phyloP scores from a whole-genome alignment of 2,888 invertebrate species.

The Ectropis crepuscularia region DNA sequence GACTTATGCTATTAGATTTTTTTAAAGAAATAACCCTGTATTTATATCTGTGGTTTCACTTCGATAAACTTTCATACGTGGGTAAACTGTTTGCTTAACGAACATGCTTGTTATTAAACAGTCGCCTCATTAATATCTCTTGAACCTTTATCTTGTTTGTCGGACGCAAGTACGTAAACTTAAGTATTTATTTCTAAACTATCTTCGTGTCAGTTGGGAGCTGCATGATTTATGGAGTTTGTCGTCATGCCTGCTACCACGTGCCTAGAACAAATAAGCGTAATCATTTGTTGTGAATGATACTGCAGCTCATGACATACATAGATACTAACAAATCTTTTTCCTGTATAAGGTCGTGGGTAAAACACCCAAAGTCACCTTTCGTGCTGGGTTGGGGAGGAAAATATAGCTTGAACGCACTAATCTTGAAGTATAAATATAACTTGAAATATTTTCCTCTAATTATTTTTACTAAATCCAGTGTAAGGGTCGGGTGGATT shows the following conservation, averaged over 20 bases:
- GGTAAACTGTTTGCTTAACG: conserved; percentile 32
- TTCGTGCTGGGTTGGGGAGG: too few species aligned
- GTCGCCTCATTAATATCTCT: conserved; percentile 47
- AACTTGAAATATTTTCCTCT: too few species aligned
- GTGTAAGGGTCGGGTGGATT: too few species aligned
- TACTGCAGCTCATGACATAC: not conserved
- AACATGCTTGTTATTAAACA: conserved; percentile 47
- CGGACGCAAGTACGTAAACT: conserved; percentile 39
- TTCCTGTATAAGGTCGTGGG: too few species aligned
- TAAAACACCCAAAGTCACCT: too few species aligned
- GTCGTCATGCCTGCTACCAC: conserved; percentile 47
- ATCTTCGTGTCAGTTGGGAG: conserved; percentile 45
- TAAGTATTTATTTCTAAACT: conserved; percentile 53
- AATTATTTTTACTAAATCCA: too few species aligned
- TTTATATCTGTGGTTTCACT: conserved; percentile 10
- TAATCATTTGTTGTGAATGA: not conserved
- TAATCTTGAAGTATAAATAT: too few species aligned
- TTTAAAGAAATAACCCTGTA: too few species aligned
- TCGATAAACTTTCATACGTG: conserved; percentile 29
- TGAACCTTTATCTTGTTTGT: conserved; percentile 69
- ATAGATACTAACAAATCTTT: too few species aligned
- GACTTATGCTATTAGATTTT: too few species aligned
- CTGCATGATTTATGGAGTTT: conserved; percentile 47
- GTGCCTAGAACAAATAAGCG: conserved; percentile 38
- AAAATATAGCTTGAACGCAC: too few species aligned